These are phyloP conservation scores for Gobio occitaniae DNA, from an alignment of 2,797 vertebrate genomes.

Conservation along the genomic window DNA sequence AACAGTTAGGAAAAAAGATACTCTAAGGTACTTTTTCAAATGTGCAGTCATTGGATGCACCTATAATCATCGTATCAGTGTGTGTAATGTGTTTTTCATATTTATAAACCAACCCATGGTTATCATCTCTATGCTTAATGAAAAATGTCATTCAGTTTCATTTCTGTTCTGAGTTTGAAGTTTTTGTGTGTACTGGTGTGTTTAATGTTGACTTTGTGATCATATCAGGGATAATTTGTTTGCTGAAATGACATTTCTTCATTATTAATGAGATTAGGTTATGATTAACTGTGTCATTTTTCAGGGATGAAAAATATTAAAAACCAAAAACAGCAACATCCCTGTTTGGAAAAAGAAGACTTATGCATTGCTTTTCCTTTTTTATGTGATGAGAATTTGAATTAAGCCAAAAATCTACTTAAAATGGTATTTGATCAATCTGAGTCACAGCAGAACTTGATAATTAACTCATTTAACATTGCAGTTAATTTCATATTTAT, in stretches of 20 bases:
- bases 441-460: not conserved
- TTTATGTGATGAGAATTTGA: not conserved
- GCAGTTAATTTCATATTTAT: no score
- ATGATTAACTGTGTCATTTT: not conserved
- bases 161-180: not conserved
- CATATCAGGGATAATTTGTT: not conserved
- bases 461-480: not conserved
- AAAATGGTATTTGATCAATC: not conserved
- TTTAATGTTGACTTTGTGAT: not conserved
- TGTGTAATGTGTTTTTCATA: not conserved
- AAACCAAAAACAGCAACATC: not conserved
- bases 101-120: not conserved
- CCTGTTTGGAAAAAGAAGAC: not conserved
- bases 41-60: not conserved
- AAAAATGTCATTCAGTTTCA: not conserved
- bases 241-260: constrained; percentile 5
- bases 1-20: not conserved
- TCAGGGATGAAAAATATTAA: constrained; percentile 1
- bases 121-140: not conserved
- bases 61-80: not conserved
- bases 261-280: not conserved
- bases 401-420: not conserved
- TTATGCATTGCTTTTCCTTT: not conserved
- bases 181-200: not conserved
- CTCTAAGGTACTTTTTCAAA: not conserved